Conservation (phyloP, 2,113 vertebrate genomes). For the Salvelinus sp. region DNA sequence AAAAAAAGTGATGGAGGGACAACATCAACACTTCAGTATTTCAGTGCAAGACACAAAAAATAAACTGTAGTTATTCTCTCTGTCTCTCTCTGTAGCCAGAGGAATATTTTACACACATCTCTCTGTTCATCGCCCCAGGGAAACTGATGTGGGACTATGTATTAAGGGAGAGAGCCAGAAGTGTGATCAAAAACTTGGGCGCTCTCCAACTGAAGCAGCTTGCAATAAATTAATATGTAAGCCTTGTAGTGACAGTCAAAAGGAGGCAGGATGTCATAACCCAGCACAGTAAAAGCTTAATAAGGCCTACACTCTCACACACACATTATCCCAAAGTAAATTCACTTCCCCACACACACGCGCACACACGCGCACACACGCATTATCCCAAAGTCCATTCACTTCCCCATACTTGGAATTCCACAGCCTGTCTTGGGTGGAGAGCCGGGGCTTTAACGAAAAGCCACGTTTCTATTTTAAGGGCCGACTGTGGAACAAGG, state of each 20-base stretch:
- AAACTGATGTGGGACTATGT: not conserved
- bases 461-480: constrained; percentile 32
- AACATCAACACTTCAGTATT: no score
- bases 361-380: constrained; percentile 11
- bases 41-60: not conserved
- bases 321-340: not conserved
- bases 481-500: constrained; percentile 17
- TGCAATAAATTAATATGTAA: constrained; percentile 30
- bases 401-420: constrained; percentile 20
- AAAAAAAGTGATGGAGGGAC: no score
- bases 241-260: constrained; percentile 1
- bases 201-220: constrained; percentile 17
- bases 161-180: constrained; percentile 21
- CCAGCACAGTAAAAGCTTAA: constrained; percentile 12
- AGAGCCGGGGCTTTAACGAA: constrained; percentile 30
- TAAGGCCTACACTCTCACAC: constrained; percentile 8
- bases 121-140: not conserved
- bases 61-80: not conserved
- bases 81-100: constrained; percentile 26
- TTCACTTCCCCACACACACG: not conserved
- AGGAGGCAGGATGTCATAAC: constrained; percentile 7
- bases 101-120: constrained; percentile 26
- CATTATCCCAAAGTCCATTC: constrained; percentile 13
- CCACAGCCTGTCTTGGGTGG: constrained; percentile 17
- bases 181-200: constrained; percentile 30